These are phyloP conservation scores for Drosophila lowei DNA, from an alignment of 1,140 invertebrate species.

Conservation along the genomic window DNA sequence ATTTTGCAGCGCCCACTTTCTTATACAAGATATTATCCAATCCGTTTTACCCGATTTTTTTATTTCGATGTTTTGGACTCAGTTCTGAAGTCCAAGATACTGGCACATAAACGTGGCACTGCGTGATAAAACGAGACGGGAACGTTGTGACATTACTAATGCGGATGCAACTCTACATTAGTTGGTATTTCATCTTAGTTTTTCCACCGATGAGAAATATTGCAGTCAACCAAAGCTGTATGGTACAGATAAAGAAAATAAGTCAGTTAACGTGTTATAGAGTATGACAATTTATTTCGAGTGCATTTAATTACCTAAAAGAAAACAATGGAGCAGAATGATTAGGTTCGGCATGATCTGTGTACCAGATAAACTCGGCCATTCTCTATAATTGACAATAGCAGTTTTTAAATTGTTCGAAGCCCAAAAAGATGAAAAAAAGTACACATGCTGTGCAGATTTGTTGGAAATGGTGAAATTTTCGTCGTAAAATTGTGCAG, in stretches of 20 bases:
- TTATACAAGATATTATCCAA: conserved; percentile 57
- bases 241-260: background rate
- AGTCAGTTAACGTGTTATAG: background rate
- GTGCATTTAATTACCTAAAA: conserved; percentile 85
- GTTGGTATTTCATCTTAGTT: conserved; percentile 86
- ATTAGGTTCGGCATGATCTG: conserved; percentile 95
- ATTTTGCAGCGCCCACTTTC: conserved; percentile 58
- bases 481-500: conserved; percentile 93
- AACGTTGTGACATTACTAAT: conserved; percentile 91
- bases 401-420: conserved; percentile 88
- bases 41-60: background rate
- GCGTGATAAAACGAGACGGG: conserved; percentile 92
- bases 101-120: conserved; percentile 90
- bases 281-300: background rate
- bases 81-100: conserved; percentile 84
- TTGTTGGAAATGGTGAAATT: conserved; percentile 87
- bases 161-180: conserved; percentile 87
- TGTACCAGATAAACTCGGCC: conserved; percentile 94
- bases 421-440: conserved; percentile 87
- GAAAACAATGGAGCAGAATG: conserved; percentile 93
- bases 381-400: conserved; percentile 97
- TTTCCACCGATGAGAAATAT: conserved; percentile 92
- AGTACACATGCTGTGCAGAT: conserved; percentile 87
- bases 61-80: conserved; percentile 9
- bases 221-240: conserved; percentile 92